Evolutionary conservation across 2,888 invertebrate genomes (phyloP).

Genomic region (Harpalus rufipes): DNA sequence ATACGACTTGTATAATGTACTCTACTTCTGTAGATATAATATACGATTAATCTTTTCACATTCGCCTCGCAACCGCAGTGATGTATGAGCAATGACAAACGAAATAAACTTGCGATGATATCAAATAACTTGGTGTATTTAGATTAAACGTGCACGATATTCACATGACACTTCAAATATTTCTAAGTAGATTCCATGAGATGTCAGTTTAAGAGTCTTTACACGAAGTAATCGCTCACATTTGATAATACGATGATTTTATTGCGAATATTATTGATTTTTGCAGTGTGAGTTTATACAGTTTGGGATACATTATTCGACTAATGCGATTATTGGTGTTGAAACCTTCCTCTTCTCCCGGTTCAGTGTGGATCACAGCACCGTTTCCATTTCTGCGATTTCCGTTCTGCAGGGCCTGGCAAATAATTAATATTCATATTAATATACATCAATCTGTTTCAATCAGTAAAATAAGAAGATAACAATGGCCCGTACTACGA

Average conservation of each 20-base stretch:
- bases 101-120: slow-evolving; percentile 34
- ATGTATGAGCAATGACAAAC: slow-evolving; percentile 21
- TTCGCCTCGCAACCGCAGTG: slow-evolving; percentile 30
- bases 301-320: slow-evolving; percentile 54
- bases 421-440: slow-evolving; percentile 11
- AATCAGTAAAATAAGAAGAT: too few species aligned
- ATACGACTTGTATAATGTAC: slow-evolving; percentile 44
- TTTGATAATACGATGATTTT: slow-evolving; percentile 33
- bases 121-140: slow-evolving; percentile 40
- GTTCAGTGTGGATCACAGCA: slow-evolving; percentile 84
- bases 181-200: slow-evolving; percentile 28
- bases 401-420: slow-evolving; percentile 82
- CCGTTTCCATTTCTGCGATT: slow-evolving; percentile 95
- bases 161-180: slow-evolving; percentile 51
- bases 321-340: slow-evolving; percentile 61
- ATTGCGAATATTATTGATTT: slow-evolving; percentile 54
- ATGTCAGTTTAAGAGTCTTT: slow-evolving; percentile 40
- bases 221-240: slow-evolving; percentile 31
- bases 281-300: slow-evolving; percentile 47
- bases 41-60: slow-evolving; percentile 32
- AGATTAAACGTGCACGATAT: slow-evolving; percentile 12
- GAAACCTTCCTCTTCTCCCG: slow-evolving; percentile 67
- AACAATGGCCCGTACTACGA: too few species aligned
- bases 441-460: not conserved
- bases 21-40: slow-evolving; percentile 49